Percentiles rank a stretch among this genome's conserved stretches.
Evolutionary conservation across 2,113 vertebrate genomes (phyloP).

Genomic region (Progne subis): DNA sequence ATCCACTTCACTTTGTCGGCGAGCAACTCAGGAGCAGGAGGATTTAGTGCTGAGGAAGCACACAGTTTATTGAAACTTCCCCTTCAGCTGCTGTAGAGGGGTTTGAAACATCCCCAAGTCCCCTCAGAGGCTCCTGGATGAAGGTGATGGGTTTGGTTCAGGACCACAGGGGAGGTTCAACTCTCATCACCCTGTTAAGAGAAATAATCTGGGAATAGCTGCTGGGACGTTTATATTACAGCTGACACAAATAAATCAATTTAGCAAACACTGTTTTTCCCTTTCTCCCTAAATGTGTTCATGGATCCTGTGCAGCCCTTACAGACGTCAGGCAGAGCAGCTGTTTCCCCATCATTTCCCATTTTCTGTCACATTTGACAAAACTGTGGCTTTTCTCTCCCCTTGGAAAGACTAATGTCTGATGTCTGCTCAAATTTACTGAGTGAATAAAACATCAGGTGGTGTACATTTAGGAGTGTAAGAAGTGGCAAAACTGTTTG

Average conservation of each 20-base stretch:
- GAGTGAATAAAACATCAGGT: background rate
- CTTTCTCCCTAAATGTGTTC: background rate
- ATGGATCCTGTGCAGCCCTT: background rate
- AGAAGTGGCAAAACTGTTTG: background rate
- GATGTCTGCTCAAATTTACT: background rate
- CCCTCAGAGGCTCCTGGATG: background rate
- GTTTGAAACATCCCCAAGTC: background rate
- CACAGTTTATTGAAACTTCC: constrained; percentile 8
- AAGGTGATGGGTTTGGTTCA: background rate
- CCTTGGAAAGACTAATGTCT: background rate
- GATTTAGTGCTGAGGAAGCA: constrained; percentile 1
- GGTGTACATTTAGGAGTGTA: background rate
- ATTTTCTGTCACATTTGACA: constrained; percentile 3
- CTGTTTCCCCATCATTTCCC: background rate
- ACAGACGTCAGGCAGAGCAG: background rate
- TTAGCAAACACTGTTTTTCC: background rate
- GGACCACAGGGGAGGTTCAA: background rate
- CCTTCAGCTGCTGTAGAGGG: background rate
- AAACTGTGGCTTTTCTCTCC: background rate
- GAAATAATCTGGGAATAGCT: background rate
- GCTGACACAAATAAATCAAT: constrained; percentile 12
- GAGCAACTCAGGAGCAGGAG: background rate
- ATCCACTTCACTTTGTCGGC: background rate
- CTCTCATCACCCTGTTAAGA: background rate
- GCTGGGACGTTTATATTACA: background rate